A percentile compares a stretch with the other conserved stretches of the same genome.
phyloP scores from a whole-genome alignment of 2,888 invertebrate genomes.

The Drosophila testacea region DNA sequence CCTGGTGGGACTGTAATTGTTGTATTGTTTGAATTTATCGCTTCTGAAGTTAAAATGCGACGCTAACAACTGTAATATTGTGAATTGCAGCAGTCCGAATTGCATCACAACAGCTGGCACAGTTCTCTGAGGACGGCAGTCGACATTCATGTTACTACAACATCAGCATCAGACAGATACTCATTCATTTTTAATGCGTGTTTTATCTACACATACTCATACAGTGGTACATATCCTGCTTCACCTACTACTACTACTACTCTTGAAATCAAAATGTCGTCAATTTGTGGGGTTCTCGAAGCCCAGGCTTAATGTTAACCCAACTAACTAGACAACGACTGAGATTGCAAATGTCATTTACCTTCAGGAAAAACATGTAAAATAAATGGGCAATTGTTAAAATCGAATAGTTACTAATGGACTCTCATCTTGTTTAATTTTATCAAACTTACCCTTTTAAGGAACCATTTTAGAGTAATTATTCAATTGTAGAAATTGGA shows the following conservation, averaged over 20 bases:
- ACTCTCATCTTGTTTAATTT: neutral
- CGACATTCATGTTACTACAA: constrained; percentile 23
- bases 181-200: constrained; percentile 54
- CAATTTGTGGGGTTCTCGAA: neutral
- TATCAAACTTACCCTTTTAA: too few species aligned
- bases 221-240: neutral
- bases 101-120: neutral
- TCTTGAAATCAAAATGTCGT: constrained; percentile 13
- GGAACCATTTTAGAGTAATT: too few species aligned
- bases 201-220: neutral
- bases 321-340: neutral
- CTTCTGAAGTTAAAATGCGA: constrained; percentile 24
- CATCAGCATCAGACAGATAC: constrained; percentile 43
- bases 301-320: neutral
- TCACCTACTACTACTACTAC: too few species aligned
- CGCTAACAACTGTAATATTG: constrained; percentile 52
- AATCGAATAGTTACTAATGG: neutral
- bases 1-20: neutral
- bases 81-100: constrained; percentile 44
- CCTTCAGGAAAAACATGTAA: neutral
- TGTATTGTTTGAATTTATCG: constrained; percentile 21
- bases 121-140: constrained; percentile 3
- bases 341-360: neutral
- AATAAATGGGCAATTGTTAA: neutral
- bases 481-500: too few species aligned